Percentiles rank a stretch among this genome's conserved stretches.
Conservation (phyloP, 1,140 invertebrate species). For the Onthophagus taurus region DNA sequence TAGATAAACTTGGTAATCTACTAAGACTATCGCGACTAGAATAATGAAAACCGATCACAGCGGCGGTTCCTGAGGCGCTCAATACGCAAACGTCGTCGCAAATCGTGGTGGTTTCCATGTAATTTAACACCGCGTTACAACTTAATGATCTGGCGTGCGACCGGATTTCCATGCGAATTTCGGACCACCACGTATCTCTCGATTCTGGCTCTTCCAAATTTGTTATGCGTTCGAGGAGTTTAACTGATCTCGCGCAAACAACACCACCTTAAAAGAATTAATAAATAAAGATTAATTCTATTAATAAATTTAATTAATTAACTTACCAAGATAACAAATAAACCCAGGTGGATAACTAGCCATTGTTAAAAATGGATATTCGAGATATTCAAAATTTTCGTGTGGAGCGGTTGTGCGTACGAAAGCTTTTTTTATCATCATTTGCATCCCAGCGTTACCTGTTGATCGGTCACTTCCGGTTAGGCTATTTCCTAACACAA, state of each 20-base stretch:
- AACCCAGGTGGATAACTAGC: conserved; percentile 81
- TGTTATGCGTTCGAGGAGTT: conserved; percentile 72
- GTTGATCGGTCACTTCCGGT: conserved; percentile 49
- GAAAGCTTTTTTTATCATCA: conserved; percentile 24
- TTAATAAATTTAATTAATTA: neutral
- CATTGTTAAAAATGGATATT: conserved; percentile 95
- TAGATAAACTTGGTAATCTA: conserved; percentile 15
- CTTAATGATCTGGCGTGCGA: conserved; percentile 82
- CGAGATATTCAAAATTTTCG: conserved; percentile 60
- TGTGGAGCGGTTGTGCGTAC: conserved; percentile 28
- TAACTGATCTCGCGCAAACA: conserved; percentile 79
- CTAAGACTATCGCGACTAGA: conserved; percentile 21
- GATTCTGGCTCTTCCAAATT: conserved; percentile 82
- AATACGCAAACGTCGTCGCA: conserved; percentile 92
- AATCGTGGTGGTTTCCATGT: conserved; percentile 81
- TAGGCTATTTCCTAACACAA: conserved; percentile 53
- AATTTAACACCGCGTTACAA: conserved; percentile 91
- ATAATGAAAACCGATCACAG: conserved; percentile 60
- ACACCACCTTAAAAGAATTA: conserved; percentile 53
- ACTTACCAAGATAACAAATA: conserved; percentile 74
- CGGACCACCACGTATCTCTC: conserved; percentile 88
- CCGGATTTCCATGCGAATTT: conserved; percentile 86
- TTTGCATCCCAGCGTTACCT: conserved; percentile 21
- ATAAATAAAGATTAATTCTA: neutral
- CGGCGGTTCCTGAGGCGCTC: conserved; percentile 88